These are phyloP conservation scores for Phalera bucephala DNA, from an alignment of 2,888 invertebrate genomes.

Conservation along the genomic window DNA sequence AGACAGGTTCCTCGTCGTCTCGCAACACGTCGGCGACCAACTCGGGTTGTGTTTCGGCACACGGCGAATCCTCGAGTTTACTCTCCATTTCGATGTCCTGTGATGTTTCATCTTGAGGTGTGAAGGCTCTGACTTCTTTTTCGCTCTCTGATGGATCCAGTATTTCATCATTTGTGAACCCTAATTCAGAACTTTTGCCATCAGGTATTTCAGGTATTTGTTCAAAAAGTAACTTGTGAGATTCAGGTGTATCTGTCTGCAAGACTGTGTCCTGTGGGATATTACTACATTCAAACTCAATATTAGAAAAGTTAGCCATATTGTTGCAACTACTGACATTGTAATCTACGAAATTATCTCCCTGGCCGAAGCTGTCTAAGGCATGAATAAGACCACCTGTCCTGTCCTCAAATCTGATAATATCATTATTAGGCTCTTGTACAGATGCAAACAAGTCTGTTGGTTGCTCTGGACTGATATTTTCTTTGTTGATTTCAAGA, in stretches of 20 bases:
- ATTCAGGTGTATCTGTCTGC: constrained; percentile 77
- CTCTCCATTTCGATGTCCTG: constrained; percentile 66
- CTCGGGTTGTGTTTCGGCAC: constrained; percentile 33
- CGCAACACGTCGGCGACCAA: constrained; percentile 18
- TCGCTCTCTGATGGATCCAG: constrained; percentile 66
- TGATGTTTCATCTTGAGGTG: constrained; percentile 63
- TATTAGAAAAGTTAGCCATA: constrained; percentile 53
- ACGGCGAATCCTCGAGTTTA: constrained; percentile 54
- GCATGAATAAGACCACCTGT: constrained; percentile 44
- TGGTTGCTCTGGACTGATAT: constrained; percentile 54
- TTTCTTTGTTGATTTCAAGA: constrained; percentile 60
- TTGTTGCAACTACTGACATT: constrained; percentile 49
- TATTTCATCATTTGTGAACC: constrained; percentile 66
- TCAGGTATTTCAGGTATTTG: constrained; percentile 79
- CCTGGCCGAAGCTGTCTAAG: constrained; percentile 42
- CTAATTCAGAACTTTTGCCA: constrained; percentile 75
- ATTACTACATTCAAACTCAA: constrained; percentile 59
- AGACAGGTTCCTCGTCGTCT: constrained; percentile 15
- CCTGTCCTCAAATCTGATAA: constrained; percentile 59
- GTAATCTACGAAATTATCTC: constrained; percentile 57
- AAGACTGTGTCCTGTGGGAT: constrained; percentile 52
- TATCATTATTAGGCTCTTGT: constrained; percentile 68
- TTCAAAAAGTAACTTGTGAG: constrained; percentile 75
- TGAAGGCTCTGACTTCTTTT: constrained; percentile 49
- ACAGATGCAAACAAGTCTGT: constrained; percentile 44